phyloP scores from a whole-genome alignment of 1,140 invertebrate species.

The Bombyx mandarina region DNA sequence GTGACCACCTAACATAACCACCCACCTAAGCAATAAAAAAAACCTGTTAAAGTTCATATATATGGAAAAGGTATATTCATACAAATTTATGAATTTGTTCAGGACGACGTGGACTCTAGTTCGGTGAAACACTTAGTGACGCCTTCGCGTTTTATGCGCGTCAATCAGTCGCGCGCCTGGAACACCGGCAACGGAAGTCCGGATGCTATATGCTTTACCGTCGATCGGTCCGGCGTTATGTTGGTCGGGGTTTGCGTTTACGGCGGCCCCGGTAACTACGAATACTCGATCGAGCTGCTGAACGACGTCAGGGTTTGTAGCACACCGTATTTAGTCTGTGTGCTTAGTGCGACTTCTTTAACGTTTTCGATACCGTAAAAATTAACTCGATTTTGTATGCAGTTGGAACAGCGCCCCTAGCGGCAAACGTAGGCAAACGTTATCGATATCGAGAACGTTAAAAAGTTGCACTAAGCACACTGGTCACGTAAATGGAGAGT shows the following conservation, averaged over 20 bases:
- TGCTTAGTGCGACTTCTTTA: too few relatives aligned
- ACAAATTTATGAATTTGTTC: conserved; percentile 4
- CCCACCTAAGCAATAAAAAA: too few relatives aligned
- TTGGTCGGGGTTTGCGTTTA: conserved; percentile 91
- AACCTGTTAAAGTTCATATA: too few relatives aligned
- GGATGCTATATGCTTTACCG: conserved; percentile 95
- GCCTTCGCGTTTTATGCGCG: conserved; percentile 90
- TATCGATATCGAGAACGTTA: too few relatives aligned
- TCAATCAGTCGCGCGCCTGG: conserved; percentile 92
- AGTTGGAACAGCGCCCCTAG: too few relatives aligned
- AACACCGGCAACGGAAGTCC: conserved; percentile 97
- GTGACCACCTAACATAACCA: too few relatives aligned
- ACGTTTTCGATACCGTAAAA: too few relatives aligned
- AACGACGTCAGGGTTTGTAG: conserved; percentile 75
- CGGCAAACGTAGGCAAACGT: too few relatives aligned
- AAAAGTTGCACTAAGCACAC: too few relatives aligned
- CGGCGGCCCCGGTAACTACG: conserved; percentile 87
- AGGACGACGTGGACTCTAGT: conserved; percentile 73
- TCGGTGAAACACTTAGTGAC: conserved; percentile 83
- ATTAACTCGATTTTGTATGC: too few relatives aligned
- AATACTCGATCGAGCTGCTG: conserved; percentile 92
- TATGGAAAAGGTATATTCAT: too few relatives aligned
- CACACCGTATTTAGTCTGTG: background rate
- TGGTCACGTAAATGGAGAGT: too few relatives aligned
- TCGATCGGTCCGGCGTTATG: conserved; percentile 90